These are phyloP conservation scores for Chloroclysta siterata DNA, from an alignment of 2,888 invertebrate genomes.

Conservation along the genomic window DNA sequence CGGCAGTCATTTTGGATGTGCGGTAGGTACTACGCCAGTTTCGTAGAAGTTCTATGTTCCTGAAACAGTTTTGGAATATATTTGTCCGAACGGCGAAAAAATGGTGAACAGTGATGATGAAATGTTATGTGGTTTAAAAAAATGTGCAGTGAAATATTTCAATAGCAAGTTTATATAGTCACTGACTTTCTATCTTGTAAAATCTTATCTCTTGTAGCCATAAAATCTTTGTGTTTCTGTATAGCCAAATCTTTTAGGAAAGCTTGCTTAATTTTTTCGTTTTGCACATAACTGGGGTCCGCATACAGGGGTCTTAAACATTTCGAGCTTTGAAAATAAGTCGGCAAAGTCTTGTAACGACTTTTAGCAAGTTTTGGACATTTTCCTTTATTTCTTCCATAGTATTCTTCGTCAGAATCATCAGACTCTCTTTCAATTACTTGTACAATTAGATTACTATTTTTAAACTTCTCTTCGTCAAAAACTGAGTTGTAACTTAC, in stretches of 20 bases:
- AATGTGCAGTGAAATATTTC: not conserved
- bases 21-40: slow-evolving; percentile 82
- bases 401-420: slow-evolving; percentile 58
- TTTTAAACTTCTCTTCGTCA: slow-evolving; percentile 55
- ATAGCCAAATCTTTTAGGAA: slow-evolving; percentile 80
- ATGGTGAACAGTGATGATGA: too few relatives aligned
- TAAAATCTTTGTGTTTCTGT: slow-evolving; percentile 82
- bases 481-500: slow-evolving; percentile 73
- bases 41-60: slow-evolving; percentile 73
- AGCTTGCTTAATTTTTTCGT: slow-evolving; percentile 66
- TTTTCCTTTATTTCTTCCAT: slow-evolving; percentile 62
- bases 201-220: slow-evolving; percentile 81
- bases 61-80: slow-evolving; percentile 40
- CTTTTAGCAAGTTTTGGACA: slow-evolving; percentile 71
- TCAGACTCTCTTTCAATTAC: slow-evolving; percentile 65
- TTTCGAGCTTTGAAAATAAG: slow-evolving; percentile 75
- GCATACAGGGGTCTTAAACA: slow-evolving; percentile 59
- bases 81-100: not conserved
- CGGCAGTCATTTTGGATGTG: slow-evolving; percentile 51
- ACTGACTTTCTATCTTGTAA: slow-evolving; percentile 86
- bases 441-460: slow-evolving; percentile 58
- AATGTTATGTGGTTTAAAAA: too few relatives aligned
- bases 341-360: slow-evolving; percentile 68
- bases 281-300: slow-evolving; percentile 53
- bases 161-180: slow-evolving; percentile 3